phyloP scores from a whole-genome alignment of 2,888 invertebrate species.

The Atrina japonica region DNA sequence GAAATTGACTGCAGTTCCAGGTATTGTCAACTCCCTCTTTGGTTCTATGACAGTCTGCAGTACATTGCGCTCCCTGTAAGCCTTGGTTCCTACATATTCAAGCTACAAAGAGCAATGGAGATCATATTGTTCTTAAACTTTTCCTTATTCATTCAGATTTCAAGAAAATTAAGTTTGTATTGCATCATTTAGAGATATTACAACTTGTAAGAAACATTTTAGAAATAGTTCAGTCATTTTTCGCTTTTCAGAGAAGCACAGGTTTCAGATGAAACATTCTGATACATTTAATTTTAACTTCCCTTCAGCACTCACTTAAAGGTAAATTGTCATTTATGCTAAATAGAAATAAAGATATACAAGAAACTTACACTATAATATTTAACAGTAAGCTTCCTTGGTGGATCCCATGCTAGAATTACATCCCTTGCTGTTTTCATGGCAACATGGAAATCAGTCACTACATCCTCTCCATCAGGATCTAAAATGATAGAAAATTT shows the following conservation, averaged over 20 bases:
- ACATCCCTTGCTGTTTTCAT: conserved; percentile 67
- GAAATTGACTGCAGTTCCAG: conserved; percentile 62
- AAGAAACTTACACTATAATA: conserved; percentile 68
- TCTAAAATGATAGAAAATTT: conserved; percentile 44
- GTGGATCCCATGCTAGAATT: conserved; percentile 76
- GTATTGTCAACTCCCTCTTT: conserved; percentile 53
- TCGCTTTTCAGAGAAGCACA: too few relatives aligned
- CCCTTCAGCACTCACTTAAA: too few relatives aligned
- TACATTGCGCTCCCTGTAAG: conserved; percentile 65
- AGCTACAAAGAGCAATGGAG: conserved; percentile 60
- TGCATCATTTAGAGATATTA: too few relatives aligned
- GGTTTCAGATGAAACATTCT: too few relatives aligned
- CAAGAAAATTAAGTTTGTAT: too few relatives aligned
- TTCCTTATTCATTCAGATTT: too few relatives aligned
- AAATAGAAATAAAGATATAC: too few relatives aligned
- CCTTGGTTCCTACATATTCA: conserved; percentile 70
- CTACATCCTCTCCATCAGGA: conserved; percentile 62
- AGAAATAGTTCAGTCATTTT: too few relatives aligned
- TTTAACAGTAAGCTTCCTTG: conserved; percentile 67
- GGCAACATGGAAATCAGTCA: conserved; percentile 69
- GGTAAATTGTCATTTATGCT: too few relatives aligned
- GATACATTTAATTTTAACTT: too few relatives aligned
- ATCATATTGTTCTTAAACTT: too few relatives aligned
- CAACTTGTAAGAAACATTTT: too few relatives aligned
- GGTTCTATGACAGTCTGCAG: conserved; percentile 54